Evolutionary conservation across 2,797 vertebrate species (phyloP), one percentile per base, ranked within the genome.

Genomic region (Borostomias antarcticus): DNA sequence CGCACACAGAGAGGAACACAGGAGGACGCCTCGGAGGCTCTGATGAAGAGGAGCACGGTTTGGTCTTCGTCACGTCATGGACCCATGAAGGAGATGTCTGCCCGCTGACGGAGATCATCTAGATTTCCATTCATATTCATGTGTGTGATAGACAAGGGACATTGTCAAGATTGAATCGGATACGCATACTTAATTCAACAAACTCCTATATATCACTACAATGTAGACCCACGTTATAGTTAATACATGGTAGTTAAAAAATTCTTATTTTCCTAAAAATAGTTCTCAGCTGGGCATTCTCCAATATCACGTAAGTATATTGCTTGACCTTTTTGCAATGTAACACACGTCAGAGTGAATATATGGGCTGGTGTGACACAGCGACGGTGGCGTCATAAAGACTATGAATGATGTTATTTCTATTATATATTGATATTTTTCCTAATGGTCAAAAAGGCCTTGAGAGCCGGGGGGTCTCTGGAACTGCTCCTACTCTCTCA

Each of bases 31-130:
- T 21, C 4, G 25, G 52, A 2, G 25, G 19, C 13, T 23, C 2
- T 30, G 7, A 59, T 13, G 25, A 69, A 72, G 45, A 84, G 83
- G 81, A 87, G 82, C 85, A 82, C 86, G 82, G 77, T 79, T 85
- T 71, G 73, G 68, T 28, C 40, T 66, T 23, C 28, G 35, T 66
- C 30, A 11, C 11, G 3, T 1, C 40, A 17, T 5, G 53, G 58
- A 72, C 8, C 25, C 7, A 23, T 32, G 25, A 30, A 29, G 9
- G 29, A n/a, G 2, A 43, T 17, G 2, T 3, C 8, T 0, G 13
- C 2, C 11, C 3, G 2, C 40, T 15, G 40, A 4, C 4, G 40
- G 40, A 43, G 40, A 4, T 17, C 15, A 17, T n/a, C n/a, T n/a
- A n/a, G n/a, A n/a, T n/a, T n/a, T n/a, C n/a, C n/a, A n/a, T n/a